Conservation (phyloP, 2,113 vertebrate species). For the Cisticola juncidis region DNA sequence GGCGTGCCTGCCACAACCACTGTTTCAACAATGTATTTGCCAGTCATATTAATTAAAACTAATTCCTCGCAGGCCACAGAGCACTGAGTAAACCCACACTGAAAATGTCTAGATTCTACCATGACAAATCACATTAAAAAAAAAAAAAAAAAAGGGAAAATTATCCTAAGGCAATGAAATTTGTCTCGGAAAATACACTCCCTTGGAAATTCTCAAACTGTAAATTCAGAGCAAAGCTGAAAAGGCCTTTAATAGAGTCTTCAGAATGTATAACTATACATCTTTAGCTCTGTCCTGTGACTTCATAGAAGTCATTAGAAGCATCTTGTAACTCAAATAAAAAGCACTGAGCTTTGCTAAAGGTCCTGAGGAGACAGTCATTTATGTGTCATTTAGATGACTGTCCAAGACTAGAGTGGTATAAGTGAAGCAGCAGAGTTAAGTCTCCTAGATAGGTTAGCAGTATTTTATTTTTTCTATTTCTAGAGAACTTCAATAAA, state of each 20-base stretch:
- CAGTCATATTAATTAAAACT: slow-evolving; percentile 44
- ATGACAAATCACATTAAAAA: slow-evolving; percentile 28
- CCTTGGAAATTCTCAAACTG: slow-evolving; percentile 31
- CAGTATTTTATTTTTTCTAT: background rate
- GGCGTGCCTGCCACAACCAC: background rate
- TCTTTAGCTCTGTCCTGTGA: background rate
- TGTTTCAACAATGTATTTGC: slow-evolving; percentile 40
- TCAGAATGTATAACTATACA: background rate
- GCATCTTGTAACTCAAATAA: background rate
- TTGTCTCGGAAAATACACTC: slow-evolving; percentile 35
- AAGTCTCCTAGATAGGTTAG: background rate
- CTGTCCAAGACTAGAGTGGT: background rate
- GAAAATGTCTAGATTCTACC: slow-evolving; percentile 25
- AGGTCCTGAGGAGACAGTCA: background rate
- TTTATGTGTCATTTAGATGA: background rate
- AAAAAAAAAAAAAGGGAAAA: background rate
- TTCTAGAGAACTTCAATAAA: background rate
- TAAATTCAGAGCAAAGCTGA: slow-evolving; percentile 17
- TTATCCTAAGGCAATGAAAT: slow-evolving; percentile 17
- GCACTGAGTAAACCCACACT: background rate
- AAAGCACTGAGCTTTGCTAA: background rate
- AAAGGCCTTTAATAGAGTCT: slow-evolving; percentile 24
- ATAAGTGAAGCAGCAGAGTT: background rate
- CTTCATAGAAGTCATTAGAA: background rate
- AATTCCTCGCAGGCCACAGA: slow-evolving; percentile 41